Evolutionary conservation across 1,140 invertebrate species (phyloP).

Genomic region (Plectus sambesii): DNA sequence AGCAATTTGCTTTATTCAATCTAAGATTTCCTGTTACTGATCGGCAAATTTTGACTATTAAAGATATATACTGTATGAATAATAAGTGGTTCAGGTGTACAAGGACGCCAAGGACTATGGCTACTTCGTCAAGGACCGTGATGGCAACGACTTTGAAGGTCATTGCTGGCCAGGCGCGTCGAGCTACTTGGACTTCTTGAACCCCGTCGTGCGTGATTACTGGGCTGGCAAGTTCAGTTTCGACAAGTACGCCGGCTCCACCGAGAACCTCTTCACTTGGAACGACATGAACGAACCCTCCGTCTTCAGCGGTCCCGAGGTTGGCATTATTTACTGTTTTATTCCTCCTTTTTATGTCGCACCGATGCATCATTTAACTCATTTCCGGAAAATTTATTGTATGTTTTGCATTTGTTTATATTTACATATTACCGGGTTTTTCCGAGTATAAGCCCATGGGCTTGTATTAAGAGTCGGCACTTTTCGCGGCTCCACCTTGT

Average conservation of each 20-base stretch:
- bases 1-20: no score
- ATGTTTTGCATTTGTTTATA: no score
- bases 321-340: slow-evolving; percentile 46
- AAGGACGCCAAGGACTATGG: slow-evolving; percentile 69
- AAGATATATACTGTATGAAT: no score
- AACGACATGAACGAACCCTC: slow-evolving; percentile 99
- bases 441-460: no score
- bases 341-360: background rate
- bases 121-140: slow-evolving; percentile 77
- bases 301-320: slow-evolving; percentile 94
- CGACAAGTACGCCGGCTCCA: slow-evolving; percentile 66
- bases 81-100: slow-evolving; percentile 51
- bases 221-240: slow-evolving; percentile 66
- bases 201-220: slow-evolving; percentile 72
- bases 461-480: no score
- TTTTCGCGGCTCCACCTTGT: no score
- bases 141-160: slow-evolving; percentile 87
- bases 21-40: no score
- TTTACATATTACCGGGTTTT: no score
- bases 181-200: slow-evolving; percentile 84
- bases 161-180: slow-evolving; percentile 86
- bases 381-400: no score
- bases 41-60: no score
- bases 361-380: background rate
- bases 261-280: slow-evolving; percentile 82